A percentile compares a stretch with the other conserved stretches of the same genome.
phyloP scores from a whole-genome alignment of 2,113 vertebrate genomes.

The crab-eating macaque (Macaca fascicularis) region T2T-MFA8v1.1 NC_088378.1:155254501-155255000 shows the following conservation, averaged over 20 bases:
- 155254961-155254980: no score
- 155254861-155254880: no score
- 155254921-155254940: no score
- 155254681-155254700: constrained; percentile 33
- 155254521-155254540: neutral
- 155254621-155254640: neutral
- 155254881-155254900: no score
- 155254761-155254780: constrained; percentile 4
- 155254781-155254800: neutral
- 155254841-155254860: no score
- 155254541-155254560: neutral
- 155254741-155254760: neutral
- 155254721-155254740: neutral
- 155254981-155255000: no score
- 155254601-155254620: neutral
- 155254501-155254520: neutral
- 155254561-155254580: neutral
- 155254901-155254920: no score
- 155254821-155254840: neutral
- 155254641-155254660: neutral
- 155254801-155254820: neutral
- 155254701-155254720: neutral
- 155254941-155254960: no score
- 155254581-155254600: neutral
- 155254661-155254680: neutral